Percentiles rank a stretch among this genome's conserved stretches.
Evolutionary conservation across 2,888 invertebrate genomes (phyloP).

Genomic region (Alcis repandata): DNA sequence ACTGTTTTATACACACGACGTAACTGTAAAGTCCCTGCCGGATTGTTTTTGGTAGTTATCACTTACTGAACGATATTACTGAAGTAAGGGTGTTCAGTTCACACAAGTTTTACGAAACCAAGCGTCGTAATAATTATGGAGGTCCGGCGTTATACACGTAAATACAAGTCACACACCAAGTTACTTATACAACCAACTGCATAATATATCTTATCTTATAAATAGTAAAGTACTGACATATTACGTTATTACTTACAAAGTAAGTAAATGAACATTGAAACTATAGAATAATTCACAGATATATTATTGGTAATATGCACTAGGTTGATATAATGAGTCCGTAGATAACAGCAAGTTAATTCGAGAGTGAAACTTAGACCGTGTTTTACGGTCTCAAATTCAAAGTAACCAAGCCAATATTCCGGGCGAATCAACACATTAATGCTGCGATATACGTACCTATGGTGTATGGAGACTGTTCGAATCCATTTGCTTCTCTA

Average conservation of each 20-base stretch:
- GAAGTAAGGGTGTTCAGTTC: neutral
- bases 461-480: conserved; percentile 82
- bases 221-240: neutral
- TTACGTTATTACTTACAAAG: neutral
- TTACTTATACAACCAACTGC: neutral
- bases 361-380: conserved; percentile 27
- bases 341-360: conserved; percentile 18
- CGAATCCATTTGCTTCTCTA: conserved; percentile 87
- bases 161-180: too few species aligned
- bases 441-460: conserved; percentile 70
- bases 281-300: neutral
- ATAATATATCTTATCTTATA: neutral
- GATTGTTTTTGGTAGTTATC: conserved; percentile 17
- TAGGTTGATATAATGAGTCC: conserved; percentile 20
- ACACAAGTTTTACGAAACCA: neutral
- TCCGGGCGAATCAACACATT: conserved; percentile 54
- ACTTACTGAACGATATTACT: conserved; percentile 6
- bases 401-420: conserved; percentile 36
- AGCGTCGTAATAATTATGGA: neutral
- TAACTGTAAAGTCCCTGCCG: conserved; percentile 1
- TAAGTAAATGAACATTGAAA: neutral
- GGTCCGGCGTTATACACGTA: too few species aligned
- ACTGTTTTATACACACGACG: conserved; percentile 14
- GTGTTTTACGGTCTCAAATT: conserved; percentile 29
- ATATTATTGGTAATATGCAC: neutral